Evolutionary conservation across 35 echinoderm and acorn worm genomes (phyloP), one percentile per base, ranked within the genome.

Genomic region (Anneissia japonica): DNA sequence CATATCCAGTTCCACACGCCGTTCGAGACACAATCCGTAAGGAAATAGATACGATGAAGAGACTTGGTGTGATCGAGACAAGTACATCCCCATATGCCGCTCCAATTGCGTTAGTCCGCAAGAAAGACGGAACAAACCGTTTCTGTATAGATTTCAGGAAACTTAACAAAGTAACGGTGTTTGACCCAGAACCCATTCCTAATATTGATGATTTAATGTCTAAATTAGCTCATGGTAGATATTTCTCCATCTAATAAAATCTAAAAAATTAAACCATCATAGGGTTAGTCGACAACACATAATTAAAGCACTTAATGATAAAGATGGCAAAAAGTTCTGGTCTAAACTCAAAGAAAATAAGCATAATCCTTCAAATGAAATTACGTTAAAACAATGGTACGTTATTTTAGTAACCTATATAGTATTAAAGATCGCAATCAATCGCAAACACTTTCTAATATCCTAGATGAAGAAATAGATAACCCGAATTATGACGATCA

Each of bases 111-210:
- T 9, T 91, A 38, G 76, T 88, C 19, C 46, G 37, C n/a, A 91
- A 91, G 37, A 81, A 77, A 39, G 80, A 82, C 13, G 80, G 80
- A 39, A 39, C 34, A 4, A 82, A 81, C 29, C 2, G 90, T 34
- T 88, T 87, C 30, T 91, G 90, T 81, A 73, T 87, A 36, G 89
- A 91, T 40, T 91, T 39, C 81, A 41, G 84, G 30, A 56, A 64
- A 34, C 32, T 88, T 36, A 91, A 91, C 72, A 32, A 88, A 31
- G 38, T 87, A 1, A 91, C 77, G 74, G 74, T 40, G 35, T 88
- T 88, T 37, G 88, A 90, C 35, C 72, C 89, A 36, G 84, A 91
- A 34, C 89, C 84, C 9, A 86, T 91, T 9, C 89, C 89, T 16
- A 78, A 86, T 86, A 82, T 35, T 30, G 89, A 91, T 30, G 83